phyloP scores from a whole-genome alignment of 1,140 invertebrate genomes.

The Gryllus bimaculatus region DNA sequence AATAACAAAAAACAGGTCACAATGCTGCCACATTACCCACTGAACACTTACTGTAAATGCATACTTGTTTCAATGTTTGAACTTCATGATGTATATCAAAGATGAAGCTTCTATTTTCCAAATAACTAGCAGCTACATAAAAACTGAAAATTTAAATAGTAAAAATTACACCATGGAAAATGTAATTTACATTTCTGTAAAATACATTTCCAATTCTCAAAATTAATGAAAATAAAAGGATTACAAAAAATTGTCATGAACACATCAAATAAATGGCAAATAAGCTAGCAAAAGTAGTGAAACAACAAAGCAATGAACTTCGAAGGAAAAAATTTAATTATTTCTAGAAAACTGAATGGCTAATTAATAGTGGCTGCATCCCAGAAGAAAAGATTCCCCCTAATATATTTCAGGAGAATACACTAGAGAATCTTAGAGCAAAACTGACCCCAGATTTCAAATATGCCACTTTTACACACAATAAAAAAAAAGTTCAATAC shows the following conservation, averaged over 20 bases:
- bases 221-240: neutral
- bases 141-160: no score
- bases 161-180: neutral
- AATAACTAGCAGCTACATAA: no score
- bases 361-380: neutral
- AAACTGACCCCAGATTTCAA: neutral
- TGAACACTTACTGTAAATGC: no score
- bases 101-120: no score
- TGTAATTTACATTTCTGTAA: neutral
- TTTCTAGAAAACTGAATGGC: neutral
- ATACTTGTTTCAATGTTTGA: no score
- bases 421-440: neutral
- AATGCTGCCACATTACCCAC: no score
- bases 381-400: neutral
- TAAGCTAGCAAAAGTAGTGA: neutral
- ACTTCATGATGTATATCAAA: no score
- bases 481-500: no score
- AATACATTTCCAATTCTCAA: neutral
- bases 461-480: no score
- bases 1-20: no score
- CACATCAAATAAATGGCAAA: neutral
- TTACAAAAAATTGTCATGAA: neutral
- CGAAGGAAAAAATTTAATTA: neutral
- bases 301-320: neutral
- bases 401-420: constrained; percentile 6